Evolutionary conservation across 2,113 vertebrate species (phyloP).

Genomic region (Camelus bactrianus): DNA sequence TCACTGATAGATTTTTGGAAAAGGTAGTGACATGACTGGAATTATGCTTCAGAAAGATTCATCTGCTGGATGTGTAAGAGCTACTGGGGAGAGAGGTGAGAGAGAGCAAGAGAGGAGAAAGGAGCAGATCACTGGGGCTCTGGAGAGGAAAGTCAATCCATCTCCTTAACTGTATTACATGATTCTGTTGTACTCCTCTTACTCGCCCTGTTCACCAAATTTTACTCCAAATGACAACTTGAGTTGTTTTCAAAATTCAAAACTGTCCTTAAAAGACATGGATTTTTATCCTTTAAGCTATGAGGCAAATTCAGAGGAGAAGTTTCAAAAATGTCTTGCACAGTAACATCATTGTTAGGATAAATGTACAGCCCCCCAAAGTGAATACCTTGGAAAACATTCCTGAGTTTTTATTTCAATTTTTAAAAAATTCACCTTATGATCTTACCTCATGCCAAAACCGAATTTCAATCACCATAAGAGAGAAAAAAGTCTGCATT

Average conservation of each 20-base stretch:
- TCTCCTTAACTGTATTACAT: background rate
- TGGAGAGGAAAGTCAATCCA: background rate
- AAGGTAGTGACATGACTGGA: background rate
- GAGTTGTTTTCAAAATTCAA: slow-evolving; percentile 22
- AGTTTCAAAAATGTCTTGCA: background rate
- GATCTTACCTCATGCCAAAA: background rate
- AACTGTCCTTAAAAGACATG: background rate
- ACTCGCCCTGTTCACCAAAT: background rate
- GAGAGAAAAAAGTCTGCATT: background rate
- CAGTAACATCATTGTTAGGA: background rate
- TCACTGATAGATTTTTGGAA: background rate
- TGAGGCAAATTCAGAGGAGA: slow-evolving; percentile 29
- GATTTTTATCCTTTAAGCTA: slow-evolving; percentile 2
- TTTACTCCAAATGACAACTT: background rate
- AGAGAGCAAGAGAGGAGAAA: background rate
- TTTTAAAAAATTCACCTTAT: background rate
- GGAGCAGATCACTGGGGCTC: background rate
- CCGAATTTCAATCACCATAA: background rate
- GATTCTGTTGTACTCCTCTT: background rate
- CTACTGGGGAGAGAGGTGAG: background rate
- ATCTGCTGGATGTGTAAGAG: background rate
- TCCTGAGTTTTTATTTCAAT: background rate
- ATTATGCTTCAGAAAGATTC: background rate
- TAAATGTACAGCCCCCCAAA: background rate
- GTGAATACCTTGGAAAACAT: background rate